A percentile compares a stretch with the other conserved stretches of the same genome.
These are phyloP conservation scores for Lobophora halterata DNA, from an alignment of 2,888 invertebrate species.

Conservation along the genomic window DNA sequence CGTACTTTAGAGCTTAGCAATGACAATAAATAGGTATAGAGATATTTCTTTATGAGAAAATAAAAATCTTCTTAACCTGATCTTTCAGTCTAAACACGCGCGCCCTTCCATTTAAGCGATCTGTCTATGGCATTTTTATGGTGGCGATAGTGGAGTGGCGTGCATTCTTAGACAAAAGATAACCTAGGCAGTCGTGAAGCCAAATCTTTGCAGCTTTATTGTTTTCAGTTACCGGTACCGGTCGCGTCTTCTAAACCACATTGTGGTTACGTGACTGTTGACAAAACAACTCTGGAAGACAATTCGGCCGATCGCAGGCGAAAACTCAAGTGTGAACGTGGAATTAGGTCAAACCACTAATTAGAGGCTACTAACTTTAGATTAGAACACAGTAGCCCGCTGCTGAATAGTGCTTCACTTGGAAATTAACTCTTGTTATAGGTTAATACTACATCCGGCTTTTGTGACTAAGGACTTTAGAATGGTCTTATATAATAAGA, in stretches of 20 bases:
- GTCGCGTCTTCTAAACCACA: constrained; percentile 39
- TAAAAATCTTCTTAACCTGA: too few species aligned
- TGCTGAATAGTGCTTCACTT: constrained; percentile 15
- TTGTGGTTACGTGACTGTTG: constrained; percentile 61
- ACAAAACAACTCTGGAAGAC: constrained; percentile 58
- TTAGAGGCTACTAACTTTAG: constrained; percentile 29
- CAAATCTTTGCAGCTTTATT: too few species aligned
- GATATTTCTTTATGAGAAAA: too few species aligned
- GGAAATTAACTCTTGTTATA: constrained; percentile 13
- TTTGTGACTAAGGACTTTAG: too few species aligned
- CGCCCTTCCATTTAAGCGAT: too few species aligned
- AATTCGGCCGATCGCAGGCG: constrained; percentile 42
- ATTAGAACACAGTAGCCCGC: constrained; percentile 15
- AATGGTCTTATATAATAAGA: constrained; percentile 1
- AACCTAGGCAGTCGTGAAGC: too few species aligned
- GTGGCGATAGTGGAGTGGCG: too few species aligned
- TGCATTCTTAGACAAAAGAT: too few species aligned
- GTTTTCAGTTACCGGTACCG: not conserved
- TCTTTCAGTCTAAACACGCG: too few species aligned
- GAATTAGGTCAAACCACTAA: constrained; percentile 28
- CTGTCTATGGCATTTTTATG: too few species aligned
- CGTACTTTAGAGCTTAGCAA: too few species aligned
- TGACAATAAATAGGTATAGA: too few species aligned
- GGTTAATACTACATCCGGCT: constrained; percentile 3
- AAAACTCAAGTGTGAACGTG: constrained; percentile 35